Conservation (phyloP, 2,113 vertebrate genomes). For the Casuarius casuarius region DNA sequence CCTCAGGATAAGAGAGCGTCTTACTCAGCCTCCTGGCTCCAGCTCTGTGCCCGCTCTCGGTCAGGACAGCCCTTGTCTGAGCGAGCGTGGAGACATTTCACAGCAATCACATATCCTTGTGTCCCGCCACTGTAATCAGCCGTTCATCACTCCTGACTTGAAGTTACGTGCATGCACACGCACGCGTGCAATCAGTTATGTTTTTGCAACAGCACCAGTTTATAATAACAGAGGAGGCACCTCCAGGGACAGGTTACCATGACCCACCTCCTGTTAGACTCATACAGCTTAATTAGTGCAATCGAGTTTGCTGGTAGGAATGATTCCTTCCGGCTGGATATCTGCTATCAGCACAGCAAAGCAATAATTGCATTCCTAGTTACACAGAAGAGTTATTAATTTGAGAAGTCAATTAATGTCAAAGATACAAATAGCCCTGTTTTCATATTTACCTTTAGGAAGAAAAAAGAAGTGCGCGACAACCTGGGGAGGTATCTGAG, state of each 20-base stretch:
- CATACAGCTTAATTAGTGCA: constrained; percentile 48
- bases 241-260: constrained; percentile 35
- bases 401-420: constrained; percentile 58
- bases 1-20: not conserved
- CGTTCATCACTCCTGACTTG: not conserved
- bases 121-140: not conserved
- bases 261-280: constrained; percentile 28
- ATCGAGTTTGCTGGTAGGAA: constrained; percentile 36
- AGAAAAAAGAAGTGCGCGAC: not conserved
- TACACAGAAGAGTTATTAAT: constrained; percentile 66
- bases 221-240: constrained; percentile 4
- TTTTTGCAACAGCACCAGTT: not conserved
- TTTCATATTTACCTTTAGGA: constrained; percentile 43
- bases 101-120: not conserved
- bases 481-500: not conserved
- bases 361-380: constrained; percentile 41
- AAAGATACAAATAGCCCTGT: constrained; percentile 50
- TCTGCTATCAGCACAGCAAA: constrained; percentile 37
- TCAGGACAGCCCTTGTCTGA: accelerated
- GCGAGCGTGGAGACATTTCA: accelerated
- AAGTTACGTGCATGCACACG: not conserved
- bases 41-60: not conserved
- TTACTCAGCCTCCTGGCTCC: not conserved
- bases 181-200: not conserved
- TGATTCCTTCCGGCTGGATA: constrained; percentile 47